Percentiles rank a stretch among this genome's conserved stretches.
Conservation (phyloP, 2,888 invertebrate species). For the Xestia xanthographa region DNA sequence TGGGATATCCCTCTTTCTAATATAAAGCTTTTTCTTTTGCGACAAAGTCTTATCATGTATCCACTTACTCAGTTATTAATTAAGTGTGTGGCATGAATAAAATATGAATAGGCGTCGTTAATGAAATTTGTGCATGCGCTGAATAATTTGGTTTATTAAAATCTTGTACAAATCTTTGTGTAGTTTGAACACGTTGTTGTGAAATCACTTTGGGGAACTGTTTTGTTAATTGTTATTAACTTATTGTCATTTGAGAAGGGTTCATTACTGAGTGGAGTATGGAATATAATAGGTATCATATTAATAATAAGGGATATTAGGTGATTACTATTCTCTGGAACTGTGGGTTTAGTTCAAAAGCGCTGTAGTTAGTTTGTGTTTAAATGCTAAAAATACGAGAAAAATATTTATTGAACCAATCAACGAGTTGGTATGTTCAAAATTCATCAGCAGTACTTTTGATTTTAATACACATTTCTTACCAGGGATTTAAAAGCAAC, state of each 20-base stretch:
- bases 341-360: background rate
- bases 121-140: slow-evolving; percentile 68
- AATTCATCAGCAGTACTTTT: background rate
- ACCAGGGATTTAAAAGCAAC: background rate
- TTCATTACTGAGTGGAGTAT: slow-evolving; percentile 24
- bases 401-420: background rate
- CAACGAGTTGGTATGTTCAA: background rate
- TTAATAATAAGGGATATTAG: slow-evolving; percentile 2
- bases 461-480: background rate
- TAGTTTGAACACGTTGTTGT: slow-evolving; percentile 61
- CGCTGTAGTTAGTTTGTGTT: background rate
- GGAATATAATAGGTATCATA: background rate
- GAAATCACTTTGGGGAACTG: slow-evolving; percentile 52
- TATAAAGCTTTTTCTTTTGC: slow-evolving; percentile 49
- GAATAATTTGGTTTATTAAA: slow-evolving; percentile 62
- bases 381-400: background rate
- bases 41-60: slow-evolving; percentile 66
- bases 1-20: slow-evolving; percentile 57
- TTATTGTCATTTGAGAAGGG: slow-evolving; percentile 47
- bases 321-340: background rate
- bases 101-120: slow-evolving; percentile 63
- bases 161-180: slow-evolving; percentile 61
- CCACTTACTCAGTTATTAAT: slow-evolving; percentile 67
- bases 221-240: slow-evolving; percentile 56
- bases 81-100: slow-evolving; percentile 67